Evolutionary conservation across 2,113 vertebrate species (phyloP).

Genomic region (Engystomops pustulosus): DNA sequence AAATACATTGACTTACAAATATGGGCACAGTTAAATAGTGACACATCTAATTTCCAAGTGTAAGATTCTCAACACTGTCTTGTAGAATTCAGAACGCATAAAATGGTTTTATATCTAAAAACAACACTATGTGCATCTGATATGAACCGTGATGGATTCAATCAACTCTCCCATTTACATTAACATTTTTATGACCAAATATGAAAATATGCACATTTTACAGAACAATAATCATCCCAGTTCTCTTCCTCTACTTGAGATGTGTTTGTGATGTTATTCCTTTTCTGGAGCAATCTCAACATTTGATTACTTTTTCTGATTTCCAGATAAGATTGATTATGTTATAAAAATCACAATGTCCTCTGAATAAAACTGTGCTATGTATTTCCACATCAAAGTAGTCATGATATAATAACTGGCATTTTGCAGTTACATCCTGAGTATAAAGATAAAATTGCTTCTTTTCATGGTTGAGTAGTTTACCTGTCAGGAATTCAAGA

Average conservation of each 20-base stretch:
- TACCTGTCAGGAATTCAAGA: background rate
- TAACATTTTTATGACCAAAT: conserved; percentile 57
- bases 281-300: conserved; percentile 43
- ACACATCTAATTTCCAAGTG: conserved; percentile 24
- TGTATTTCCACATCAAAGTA: conserved; percentile 39
- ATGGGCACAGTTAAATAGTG: background rate
- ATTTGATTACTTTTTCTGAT: conserved; percentile 55
- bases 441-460: conserved; percentile 37
- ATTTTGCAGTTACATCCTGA: conserved; percentile 28
- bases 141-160: conserved; percentile 54
- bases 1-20: conserved; percentile 23
- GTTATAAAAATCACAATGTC: conserved; percentile 39
- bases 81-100: conserved; percentile 39
- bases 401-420: conserved; percentile 40
- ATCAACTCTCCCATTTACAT: conserved; percentile 56
- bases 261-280: conserved; percentile 35
- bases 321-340: conserved; percentile 53
- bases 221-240: conserved; percentile 51
- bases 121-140: conserved; percentile 36
- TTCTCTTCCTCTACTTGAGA: conserved; percentile 39
- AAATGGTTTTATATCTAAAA: conserved; percentile 51
- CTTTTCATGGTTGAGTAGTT: conserved; percentile 41
- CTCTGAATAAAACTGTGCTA: conserved; percentile 45
- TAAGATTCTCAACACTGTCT: background rate
- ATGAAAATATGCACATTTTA: conserved; percentile 57